phyloP scores from a whole-genome alignment of 2,113 vertebrate species.

The Oryzias woworae region DNA sequence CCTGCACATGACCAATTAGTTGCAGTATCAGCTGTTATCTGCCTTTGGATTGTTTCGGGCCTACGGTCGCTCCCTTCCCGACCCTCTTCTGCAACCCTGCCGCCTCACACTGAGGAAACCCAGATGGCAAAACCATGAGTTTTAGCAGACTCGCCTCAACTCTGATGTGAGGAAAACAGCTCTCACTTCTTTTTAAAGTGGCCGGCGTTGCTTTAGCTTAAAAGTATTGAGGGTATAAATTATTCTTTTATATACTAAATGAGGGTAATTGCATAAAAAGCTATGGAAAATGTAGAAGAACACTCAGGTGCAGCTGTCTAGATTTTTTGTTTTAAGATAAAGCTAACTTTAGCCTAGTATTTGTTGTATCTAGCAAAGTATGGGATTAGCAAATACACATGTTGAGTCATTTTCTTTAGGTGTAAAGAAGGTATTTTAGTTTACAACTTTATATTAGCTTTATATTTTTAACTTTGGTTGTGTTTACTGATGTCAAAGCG shows the following conservation, averaged over 20 bases:
- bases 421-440: conserved; percentile 49
- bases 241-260: conserved; percentile 65
- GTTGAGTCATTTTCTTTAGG: conserved; percentile 55
- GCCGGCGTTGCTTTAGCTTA: conserved; percentile 57
- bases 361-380: conserved; percentile 13
- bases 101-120: conserved; percentile 78
- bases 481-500: no score
- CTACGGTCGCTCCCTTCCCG: conserved; percentile 53
- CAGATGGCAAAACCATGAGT: conserved; percentile 81
- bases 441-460: conserved; percentile 49
- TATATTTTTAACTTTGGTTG: conserved; percentile 1
- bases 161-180: conserved; percentile 55
- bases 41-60: conserved; percentile 60
- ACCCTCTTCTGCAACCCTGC: conserved; percentile 55
- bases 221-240: conserved; percentile 73
- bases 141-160: conserved; percentile 74
- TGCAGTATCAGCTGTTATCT: conserved; percentile 85
- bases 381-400: conserved; percentile 63
- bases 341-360: no score
- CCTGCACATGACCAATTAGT: conserved; percentile 90
- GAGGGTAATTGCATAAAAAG: conserved; percentile 60
- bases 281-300: conserved; percentile 46
- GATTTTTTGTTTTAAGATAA: no score
- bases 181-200: conserved; percentile 85
- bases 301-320: conserved; percentile 16